Conservation (phyloP, 2,888 invertebrate species). For the Resseliella maxima region DNA sequence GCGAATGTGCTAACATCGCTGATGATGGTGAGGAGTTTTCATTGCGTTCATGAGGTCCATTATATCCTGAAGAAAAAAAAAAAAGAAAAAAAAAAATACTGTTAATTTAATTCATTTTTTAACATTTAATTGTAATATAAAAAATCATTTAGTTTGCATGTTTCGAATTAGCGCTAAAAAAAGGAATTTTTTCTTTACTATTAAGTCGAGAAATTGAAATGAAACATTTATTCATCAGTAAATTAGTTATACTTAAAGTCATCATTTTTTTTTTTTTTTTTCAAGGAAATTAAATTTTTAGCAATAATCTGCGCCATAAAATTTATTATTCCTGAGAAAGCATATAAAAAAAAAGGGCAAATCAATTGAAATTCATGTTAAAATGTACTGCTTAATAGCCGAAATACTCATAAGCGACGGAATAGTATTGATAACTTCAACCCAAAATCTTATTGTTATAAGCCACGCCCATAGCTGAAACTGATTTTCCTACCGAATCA, state of each 20-base stretch:
- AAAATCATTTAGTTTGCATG: no score
- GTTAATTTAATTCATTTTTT: no score
- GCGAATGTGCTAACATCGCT: slow-evolving; percentile 63
- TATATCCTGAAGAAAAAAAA: slow-evolving; percentile 63
- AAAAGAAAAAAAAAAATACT: slow-evolving; percentile 56
- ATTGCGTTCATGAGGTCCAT: slow-evolving; percentile 65
- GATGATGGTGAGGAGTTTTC: slow-evolving; percentile 64
- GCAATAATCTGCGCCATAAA: neutral
- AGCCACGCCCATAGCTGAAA: slow-evolving; percentile 42
- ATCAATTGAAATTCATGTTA: neutral
- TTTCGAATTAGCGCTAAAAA: no score
- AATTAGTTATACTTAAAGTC: no score
- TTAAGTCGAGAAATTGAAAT: no score
- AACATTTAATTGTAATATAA: no score
- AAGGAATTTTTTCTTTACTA: no score
- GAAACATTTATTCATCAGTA: no score
- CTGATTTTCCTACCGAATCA: slow-evolving; percentile 44
- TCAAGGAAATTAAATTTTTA: no score
- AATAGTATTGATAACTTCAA: slow-evolving; percentile 31
- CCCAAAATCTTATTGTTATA: slow-evolving; percentile 40
- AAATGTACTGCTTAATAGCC: neutral
- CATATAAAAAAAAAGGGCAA: neutral
- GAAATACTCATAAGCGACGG: neutral
- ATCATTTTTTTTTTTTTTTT: no score
- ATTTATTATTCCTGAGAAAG: neutral